These are phyloP conservation scores for Episyrphus balteatus DNA, from an alignment of 1,140 invertebrate species.

Conservation along the genomic window DNA sequence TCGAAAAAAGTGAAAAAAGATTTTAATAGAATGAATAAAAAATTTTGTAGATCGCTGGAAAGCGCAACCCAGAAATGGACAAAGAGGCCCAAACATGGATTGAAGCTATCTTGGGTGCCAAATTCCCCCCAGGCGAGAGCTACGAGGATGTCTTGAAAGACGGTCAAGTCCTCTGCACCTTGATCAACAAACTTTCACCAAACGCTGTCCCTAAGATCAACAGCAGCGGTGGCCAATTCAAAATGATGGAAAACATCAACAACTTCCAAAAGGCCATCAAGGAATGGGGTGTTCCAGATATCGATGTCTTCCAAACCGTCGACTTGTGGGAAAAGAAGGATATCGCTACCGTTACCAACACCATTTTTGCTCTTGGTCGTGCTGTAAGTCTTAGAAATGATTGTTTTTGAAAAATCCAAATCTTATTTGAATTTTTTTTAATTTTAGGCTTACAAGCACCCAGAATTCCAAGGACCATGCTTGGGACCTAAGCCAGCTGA, in stretches of 20 bases:
- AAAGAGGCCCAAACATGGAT: constrained; percentile 86
- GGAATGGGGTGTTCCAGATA: constrained; percentile 79
- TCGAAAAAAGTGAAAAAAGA: constrained; percentile 2
- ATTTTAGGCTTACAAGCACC: constrained; percentile 71
- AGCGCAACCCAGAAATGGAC: constrained; percentile 80
- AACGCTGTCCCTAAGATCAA: constrained; percentile 77
- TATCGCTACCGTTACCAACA: constrained; percentile 85
- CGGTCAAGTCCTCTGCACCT: constrained; percentile 77
- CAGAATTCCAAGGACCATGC: constrained; percentile 80
- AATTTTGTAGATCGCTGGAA: constrained; percentile 62
- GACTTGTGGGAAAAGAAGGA: constrained; percentile 93
- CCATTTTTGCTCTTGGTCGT: constrained; percentile 83
- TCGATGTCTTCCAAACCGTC: constrained; percentile 93
- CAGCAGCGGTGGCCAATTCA: constrained; percentile 80
- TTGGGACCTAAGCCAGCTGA: constrained; percentile 84
- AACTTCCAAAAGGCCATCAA: constrained; percentile 84
- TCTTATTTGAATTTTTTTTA: background rate
- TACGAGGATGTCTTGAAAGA: constrained; percentile 78
- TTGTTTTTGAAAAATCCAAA: background rate
- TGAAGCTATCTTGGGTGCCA: constrained; percentile 71
- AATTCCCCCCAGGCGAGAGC: constrained; percentile 61
- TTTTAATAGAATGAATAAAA: background rate
- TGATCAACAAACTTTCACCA: constrained; percentile 81
- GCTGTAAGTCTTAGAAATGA: constrained; percentile 50
- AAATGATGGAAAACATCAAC: constrained; percentile 93